Evolutionary conservation across 1,140 invertebrate genomes (phyloP).

Genomic region (Diabrotica undecimpunctata): DNA sequence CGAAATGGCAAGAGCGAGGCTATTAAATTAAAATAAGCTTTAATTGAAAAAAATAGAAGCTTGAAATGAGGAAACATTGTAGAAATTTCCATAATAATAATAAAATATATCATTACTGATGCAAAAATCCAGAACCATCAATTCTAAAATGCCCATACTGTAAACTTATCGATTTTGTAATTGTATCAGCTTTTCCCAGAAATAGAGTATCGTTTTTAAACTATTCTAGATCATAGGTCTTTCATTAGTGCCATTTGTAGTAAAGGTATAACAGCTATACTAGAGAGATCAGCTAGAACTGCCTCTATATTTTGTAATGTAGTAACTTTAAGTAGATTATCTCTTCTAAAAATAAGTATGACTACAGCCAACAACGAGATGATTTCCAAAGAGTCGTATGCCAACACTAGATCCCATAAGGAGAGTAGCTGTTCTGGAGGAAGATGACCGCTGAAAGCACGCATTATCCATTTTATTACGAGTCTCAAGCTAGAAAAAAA

Average conservation of each 20-base stretch:
- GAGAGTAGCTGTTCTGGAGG: slow-evolving; percentile 86
- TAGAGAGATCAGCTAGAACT: slow-evolving; percentile 85
- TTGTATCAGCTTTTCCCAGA: too few species aligned
- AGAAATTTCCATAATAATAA: too few species aligned
- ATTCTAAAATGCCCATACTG: too few species aligned
- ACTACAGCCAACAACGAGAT: slow-evolving; percentile 81
- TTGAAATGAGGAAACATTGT: too few species aligned
- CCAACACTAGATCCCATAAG: slow-evolving; percentile 87
- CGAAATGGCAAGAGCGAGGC: too few species aligned
- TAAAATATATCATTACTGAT: too few species aligned
- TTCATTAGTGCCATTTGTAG: slow-evolving; percentile 66
- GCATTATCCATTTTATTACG: slow-evolving; percentile 94
- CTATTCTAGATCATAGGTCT: slow-evolving; percentile 23
- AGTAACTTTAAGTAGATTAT: slow-evolving; percentile 86
- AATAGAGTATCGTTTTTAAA: too few species aligned
- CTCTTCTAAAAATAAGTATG: slow-evolving; percentile 87
- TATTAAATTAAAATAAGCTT: too few species aligned
- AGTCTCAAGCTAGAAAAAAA: slow-evolving; percentile 70
- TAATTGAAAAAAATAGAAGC: too few species aligned
- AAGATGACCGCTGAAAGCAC: slow-evolving; percentile 90
- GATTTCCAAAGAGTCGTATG: slow-evolving; percentile 88
- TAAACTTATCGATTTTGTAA: too few species aligned
- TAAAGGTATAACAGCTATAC: slow-evolving; percentile 81
- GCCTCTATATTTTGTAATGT: slow-evolving; percentile 83
- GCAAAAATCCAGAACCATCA: too few species aligned